Conservation (phyloP, 1,140 invertebrate species). For the Sesamia nonagrioides region DNA sequence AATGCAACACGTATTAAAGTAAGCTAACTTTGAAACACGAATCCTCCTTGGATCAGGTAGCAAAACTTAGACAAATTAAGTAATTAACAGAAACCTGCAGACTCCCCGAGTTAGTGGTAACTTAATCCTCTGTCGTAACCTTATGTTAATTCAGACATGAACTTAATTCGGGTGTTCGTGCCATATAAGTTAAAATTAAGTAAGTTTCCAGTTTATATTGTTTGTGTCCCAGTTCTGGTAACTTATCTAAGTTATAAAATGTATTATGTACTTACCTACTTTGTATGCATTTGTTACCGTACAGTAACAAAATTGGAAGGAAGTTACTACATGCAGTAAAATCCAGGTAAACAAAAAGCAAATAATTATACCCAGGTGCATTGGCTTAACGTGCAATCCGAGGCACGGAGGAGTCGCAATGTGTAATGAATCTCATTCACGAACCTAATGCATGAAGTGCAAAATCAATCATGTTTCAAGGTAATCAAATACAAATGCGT, state of each 20-base stretch:
- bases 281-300: not conserved
- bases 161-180: conserved; percentile 29
- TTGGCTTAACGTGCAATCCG: too few species aligned
- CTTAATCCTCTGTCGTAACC: conserved; percentile 31
- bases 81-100: conserved; percentile 39
- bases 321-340: not conserved
- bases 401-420: too few species aligned
- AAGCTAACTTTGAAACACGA: not conserved
- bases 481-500: too few species aligned
- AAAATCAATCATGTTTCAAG: too few species aligned
- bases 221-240: not conserved
- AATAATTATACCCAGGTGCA: too few species aligned
- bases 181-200: conserved; percentile 33
- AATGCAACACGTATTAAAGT: not conserved
- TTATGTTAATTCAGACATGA: conserved; percentile 38
- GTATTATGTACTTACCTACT: not conserved
- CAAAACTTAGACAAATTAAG: conserved; percentile 30
- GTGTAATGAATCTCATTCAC: too few species aligned
- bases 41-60: conserved; percentile 2
- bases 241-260: conserved; percentile 15
- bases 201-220: conserved; percentile 35
- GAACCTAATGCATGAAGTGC: too few species aligned
- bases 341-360: too few species aligned
- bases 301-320: not conserved
- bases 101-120: conserved; percentile 29